These are phyloP conservation scores for Lonchura striata DNA, from an alignment of 2,113 vertebrate species.

Conservation along the genomic window DNA sequence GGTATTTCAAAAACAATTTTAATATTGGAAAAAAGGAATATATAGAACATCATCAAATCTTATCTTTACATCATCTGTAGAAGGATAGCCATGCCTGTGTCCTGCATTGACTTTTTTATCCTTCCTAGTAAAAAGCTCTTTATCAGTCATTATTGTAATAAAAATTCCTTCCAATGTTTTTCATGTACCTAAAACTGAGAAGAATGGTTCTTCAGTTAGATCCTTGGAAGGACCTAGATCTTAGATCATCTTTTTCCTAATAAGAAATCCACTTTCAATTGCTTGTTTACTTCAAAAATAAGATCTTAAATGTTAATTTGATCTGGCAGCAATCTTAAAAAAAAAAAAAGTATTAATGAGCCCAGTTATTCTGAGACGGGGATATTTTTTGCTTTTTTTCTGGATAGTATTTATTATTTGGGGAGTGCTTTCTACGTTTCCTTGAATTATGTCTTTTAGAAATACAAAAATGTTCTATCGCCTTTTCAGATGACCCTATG, in stretches of 20 bases:
- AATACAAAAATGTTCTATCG: background rate
- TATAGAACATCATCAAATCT: background rate
- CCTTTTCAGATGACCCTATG: background rate
- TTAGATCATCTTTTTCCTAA: background rate
- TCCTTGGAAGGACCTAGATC: background rate
- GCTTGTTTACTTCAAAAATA: background rate
- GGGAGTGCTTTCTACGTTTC: background rate
- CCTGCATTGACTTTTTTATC: background rate
- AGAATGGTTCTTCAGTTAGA: background rate
- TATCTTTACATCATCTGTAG: background rate
- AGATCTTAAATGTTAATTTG: background rate
- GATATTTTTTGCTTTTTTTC: background rate
- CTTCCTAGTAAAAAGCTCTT: background rate
- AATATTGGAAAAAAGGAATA: background rate
- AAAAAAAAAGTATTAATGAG: background rate
- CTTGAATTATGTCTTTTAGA: background rate
- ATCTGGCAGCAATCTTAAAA: background rate
- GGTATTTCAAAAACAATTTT: background rate
- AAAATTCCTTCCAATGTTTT: background rate
- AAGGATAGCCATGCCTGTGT: background rate
- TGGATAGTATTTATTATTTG: background rate
- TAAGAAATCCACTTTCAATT: background rate
- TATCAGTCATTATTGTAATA: background rate
- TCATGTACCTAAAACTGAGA: background rate
- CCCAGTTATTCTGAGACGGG: background rate